phyloP scores from a whole-genome alignment of 2,113 vertebrate genomes.

The Numenius arquata region DNA sequence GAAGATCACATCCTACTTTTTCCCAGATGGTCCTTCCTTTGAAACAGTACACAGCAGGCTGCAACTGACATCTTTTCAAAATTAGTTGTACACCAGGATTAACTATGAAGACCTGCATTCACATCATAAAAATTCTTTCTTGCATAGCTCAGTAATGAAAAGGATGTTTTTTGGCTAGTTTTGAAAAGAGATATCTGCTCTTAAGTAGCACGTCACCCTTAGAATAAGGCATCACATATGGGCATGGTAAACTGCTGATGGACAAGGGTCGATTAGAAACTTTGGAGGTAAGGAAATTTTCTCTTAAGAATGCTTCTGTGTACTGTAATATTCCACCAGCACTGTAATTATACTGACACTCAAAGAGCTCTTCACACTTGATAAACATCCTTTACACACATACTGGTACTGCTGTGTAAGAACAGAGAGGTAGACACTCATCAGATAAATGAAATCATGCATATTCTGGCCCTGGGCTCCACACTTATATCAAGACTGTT shows the following conservation, averaged over 20 bases:
- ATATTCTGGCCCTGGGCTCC: not conserved
- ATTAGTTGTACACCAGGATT: not conserved
- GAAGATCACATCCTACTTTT: not conserved
- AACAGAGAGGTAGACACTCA: not conserved
- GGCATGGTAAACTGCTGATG: not conserved
- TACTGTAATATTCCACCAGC: not conserved
- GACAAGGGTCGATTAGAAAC: not conserved
- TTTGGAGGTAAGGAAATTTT: not conserved
- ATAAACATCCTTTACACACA: not conserved
- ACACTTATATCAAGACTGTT: not conserved
- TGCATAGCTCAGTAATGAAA: not conserved
- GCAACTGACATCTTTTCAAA: not conserved
- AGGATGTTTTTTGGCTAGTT: not conserved
- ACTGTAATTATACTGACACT: not conserved
- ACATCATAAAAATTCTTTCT: not conserved
- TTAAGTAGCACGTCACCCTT: not conserved
- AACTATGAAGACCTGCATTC: not conserved
- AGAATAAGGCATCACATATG: not conserved
- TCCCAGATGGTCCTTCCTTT: not conserved
- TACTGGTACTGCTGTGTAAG: not conserved
- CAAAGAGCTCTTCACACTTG: not conserved
- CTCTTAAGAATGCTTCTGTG: not conserved
- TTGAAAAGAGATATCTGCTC: not conserved
- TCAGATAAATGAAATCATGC: not conserved
- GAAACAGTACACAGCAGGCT: not conserved